Conservation (phyloP, 2,797 vertebrate genomes). For the Mormyrus hasselquistii region DNA sequence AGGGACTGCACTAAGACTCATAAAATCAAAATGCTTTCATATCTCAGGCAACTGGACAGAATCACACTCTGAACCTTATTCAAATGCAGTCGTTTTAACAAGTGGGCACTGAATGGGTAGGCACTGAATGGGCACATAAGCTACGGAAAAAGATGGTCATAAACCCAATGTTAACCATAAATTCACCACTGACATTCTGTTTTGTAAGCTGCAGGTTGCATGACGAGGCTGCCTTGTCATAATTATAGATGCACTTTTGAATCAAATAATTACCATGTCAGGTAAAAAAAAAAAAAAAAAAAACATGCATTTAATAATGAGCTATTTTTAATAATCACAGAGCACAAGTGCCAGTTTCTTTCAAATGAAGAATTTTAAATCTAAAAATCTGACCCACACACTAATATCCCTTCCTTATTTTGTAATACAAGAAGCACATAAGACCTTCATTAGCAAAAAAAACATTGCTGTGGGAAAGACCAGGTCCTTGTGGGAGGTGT, state of each 20-base stretch:
- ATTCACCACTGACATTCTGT: neutral
- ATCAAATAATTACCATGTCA: neutral
- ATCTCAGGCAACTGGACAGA: neutral
- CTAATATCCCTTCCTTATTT: neutral
- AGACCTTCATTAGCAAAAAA: neutral
- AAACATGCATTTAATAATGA: neutral
- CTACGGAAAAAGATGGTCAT: neutral
- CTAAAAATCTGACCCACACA: neutral
- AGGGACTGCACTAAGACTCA: neutral
- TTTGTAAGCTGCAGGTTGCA: neutral
- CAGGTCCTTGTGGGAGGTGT: neutral
- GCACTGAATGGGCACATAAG: neutral
- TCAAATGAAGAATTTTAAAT: neutral
- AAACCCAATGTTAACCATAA: neutral
- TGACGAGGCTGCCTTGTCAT: neutral
- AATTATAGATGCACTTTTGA: neutral
- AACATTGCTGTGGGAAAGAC: neutral
- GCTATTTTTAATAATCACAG: neutral
- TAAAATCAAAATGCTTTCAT: neutral
- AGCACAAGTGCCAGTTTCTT: neutral
- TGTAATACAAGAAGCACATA: neutral
- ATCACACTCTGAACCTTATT: neutral
- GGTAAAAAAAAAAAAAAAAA: neutral
- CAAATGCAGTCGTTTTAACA: neutral
- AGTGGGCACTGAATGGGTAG: neutral